Percentiles rank a stretch among this genome's conserved stretches.
Evolutionary conservation across 2,888 invertebrate species (phyloP).

Genomic region (Athalia rosae): DNA sequence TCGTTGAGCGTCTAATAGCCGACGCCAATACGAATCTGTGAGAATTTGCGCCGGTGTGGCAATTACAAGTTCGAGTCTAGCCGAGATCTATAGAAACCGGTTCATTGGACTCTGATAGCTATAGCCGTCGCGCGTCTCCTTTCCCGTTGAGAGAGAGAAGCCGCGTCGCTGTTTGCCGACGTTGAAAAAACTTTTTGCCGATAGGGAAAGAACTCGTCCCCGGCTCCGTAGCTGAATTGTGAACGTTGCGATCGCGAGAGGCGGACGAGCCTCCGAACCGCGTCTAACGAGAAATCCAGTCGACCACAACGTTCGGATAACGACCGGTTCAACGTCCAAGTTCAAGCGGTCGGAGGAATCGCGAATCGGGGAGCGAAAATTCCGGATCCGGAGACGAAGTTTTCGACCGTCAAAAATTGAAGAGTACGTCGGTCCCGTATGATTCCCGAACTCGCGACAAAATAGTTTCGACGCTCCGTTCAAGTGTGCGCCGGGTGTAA

Average conservation of each 20-base stretch:
- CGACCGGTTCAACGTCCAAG: conserved; percentile 38
- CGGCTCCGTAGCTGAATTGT: background rate
- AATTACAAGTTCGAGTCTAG: conserved; percentile 22
- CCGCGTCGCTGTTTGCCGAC: conserved; percentile 2
- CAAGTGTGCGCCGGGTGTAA: conserved; percentile 61
- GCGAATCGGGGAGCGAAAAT: conserved; percentile 13
- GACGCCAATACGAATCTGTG: background rate
- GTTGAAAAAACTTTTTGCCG: conserved; percentile 10
- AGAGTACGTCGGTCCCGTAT: conserved; percentile 14
- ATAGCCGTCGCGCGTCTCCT: conserved; percentile 9
- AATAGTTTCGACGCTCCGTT: conserved; percentile 44
- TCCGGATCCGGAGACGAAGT: conserved; percentile 12
- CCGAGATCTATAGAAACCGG: conserved; percentile 24
- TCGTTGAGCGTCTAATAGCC: background rate
- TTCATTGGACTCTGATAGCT: conserved; percentile 4
- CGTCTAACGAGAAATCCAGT: conserved; percentile 11
- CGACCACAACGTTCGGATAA: conserved; percentile 21
- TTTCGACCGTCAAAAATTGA: conserved; percentile 10
- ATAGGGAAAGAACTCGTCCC: conserved; percentile 28
- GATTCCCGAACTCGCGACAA: conserved; percentile 31
- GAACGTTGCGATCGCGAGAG: background rate
- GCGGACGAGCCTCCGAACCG: background rate
- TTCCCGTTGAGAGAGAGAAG: conserved; percentile 8
- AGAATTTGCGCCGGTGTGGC: background rate
- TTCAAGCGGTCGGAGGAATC: background rate